Conservation (phyloP, 2,113 vertebrate genomes). For the Mobula birostris region DNA sequence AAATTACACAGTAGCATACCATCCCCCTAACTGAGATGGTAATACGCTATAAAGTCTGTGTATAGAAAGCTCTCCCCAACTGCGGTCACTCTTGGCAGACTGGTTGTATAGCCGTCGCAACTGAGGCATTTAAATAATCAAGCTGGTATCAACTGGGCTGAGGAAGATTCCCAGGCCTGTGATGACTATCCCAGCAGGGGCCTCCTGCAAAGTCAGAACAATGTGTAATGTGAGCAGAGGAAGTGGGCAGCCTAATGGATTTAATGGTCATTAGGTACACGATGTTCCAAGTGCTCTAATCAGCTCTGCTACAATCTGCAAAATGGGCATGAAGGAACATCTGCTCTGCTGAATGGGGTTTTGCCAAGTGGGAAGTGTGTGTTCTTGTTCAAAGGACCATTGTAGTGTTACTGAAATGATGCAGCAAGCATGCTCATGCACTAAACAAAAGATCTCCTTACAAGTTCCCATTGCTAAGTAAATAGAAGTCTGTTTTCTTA, state of each 20-base stretch:
- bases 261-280: slow-evolving; percentile 94
- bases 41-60: not conserved
- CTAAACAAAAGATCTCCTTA: not conserved
- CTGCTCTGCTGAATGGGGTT: slow-evolving; percentile 92
- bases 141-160: not conserved
- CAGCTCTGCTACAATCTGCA: slow-evolving; percentile 92
- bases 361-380: slow-evolving; percentile 62
- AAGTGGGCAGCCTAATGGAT: slow-evolving; percentile 67
- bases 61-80: not conserved
- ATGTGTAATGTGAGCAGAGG: not conserved
- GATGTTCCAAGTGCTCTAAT: slow-evolving; percentile 88
- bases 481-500: not conserved
- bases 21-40: not conserved
- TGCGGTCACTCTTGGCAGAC: not conserved
- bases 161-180: not conserved
- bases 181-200: not conserved
- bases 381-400: not conserved
- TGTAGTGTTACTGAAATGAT: not conserved
- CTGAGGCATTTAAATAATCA: not conserved
- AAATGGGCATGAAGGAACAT: slow-evolving; percentile 94
- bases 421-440: no score
- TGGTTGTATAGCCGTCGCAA: not conserved
- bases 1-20: not conserved
- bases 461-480: not conserved
- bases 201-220: not conserved